Evolutionary conservation across 2,888 invertebrate genomes (phyloP).

Genomic region (Acrobasis consociella): DNA sequence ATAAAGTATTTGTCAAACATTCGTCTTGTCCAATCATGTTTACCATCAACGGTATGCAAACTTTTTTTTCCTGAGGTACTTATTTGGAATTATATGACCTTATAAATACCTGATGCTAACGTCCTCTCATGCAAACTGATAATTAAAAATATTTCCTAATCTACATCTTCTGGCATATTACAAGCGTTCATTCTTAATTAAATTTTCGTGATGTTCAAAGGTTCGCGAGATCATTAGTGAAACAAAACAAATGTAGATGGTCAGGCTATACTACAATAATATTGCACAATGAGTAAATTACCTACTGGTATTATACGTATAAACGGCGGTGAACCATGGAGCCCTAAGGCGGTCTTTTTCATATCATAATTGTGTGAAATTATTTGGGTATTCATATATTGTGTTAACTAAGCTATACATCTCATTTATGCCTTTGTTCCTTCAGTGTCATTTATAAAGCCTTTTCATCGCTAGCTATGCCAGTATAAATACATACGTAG

Average conservation of each 20-base stretch:
- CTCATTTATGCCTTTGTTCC: background rate
- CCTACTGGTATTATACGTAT: conserved; percentile 5
- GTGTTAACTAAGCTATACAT: background rate
- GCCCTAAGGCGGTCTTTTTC: conserved; percentile 1
- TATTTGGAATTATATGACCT: too few relatives aligned
- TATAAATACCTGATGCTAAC: too few relatives aligned
- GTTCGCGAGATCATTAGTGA: conserved; percentile 11
- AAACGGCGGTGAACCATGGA: background rate
- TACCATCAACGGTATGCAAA: too few relatives aligned
- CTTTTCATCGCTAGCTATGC: too few relatives aligned
- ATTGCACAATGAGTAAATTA: conserved; percentile 8
- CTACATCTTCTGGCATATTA: background rate
- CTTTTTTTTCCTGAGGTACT: too few relatives aligned
- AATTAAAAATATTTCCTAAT: conserved; percentile 5
- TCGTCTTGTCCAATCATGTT: too few relatives aligned
- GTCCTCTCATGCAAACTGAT: background rate
- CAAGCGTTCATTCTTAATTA: conserved; percentile 8
- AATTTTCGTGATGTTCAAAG: conserved; percentile 17
- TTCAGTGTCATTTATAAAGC: too few relatives aligned
- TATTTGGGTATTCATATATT: background rate
- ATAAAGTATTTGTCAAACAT: too few relatives aligned
- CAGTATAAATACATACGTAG: too few relatives aligned
- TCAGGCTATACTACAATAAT: background rate
- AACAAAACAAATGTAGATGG: conserved; percentile 4
- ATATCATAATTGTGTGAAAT: background rate